Evolutionary conservation across 2,888 invertebrate species (phyloP).

Genomic region (Polyommatus icarus): DNA sequence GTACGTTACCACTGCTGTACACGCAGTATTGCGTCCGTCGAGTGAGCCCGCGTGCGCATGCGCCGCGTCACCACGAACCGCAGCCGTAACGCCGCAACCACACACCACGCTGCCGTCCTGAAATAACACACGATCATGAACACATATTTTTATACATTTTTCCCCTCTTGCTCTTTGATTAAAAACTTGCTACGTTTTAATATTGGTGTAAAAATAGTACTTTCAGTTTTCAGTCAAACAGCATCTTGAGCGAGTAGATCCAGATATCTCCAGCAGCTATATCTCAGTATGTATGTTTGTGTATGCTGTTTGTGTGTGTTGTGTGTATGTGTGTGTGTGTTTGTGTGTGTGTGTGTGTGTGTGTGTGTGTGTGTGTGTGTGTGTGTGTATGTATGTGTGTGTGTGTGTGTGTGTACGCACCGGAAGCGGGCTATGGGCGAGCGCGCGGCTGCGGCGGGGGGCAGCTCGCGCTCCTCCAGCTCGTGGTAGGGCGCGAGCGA

Average conservation of each 20-base stretch:
- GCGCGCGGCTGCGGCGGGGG: background rate
- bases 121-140: background rate
- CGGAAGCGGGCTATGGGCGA: background rate
- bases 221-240: too few relatives aligned
- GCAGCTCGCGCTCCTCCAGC: constrained; percentile 68
- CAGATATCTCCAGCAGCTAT: too few relatives aligned
- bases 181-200: too few relatives aligned
- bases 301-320: too few relatives aligned
- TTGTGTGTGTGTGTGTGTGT: background rate
- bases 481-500: constrained; percentile 79
- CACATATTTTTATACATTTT: too few relatives aligned
- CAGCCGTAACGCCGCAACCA: constrained; percentile 61
- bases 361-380: background rate
- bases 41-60: constrained; percentile 50
- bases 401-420: constrained; percentile 10
- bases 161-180: too few relatives aligned
- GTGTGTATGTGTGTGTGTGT: too few relatives aligned
- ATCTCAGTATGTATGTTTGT: too few relatives aligned
- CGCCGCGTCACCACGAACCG: constrained; percentile 65
- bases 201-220: too few relatives aligned
- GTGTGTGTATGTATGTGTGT: too few relatives aligned
- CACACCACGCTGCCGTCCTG: constrained; percentile 57
- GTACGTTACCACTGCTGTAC: constrained; percentile 30
- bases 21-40: constrained; percentile 51
- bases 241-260: background rate